Evolutionary conservation across 2,888 invertebrate species (phyloP).

Genomic region (Dusona sp.): DNA sequence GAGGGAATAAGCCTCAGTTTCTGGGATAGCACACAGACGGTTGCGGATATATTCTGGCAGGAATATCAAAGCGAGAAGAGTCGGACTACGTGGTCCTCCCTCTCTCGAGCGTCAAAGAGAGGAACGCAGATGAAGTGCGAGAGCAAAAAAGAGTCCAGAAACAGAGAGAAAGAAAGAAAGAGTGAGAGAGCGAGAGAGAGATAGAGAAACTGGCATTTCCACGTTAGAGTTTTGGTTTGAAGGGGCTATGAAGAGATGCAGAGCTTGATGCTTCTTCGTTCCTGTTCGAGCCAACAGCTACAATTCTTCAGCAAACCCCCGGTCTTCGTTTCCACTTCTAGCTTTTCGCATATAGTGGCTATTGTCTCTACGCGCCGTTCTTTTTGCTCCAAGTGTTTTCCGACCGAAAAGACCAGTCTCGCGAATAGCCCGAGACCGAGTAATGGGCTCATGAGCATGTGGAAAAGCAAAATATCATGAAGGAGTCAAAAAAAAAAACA

Average conservation of each 20-base stretch:
- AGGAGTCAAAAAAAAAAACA: neutral
- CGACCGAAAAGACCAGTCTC: neutral
- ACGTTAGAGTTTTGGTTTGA: constrained; percentile 73
- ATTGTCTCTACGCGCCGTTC: constrained; percentile 15
- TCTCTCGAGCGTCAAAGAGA: constrained; percentile 61
- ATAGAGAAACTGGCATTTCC: constrained; percentile 72
- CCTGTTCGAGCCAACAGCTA: constrained; percentile 31
- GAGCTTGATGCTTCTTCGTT: constrained; percentile 47
- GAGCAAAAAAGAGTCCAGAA: constrained; percentile 57
- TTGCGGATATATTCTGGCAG: constrained; percentile 81
- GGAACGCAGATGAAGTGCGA: constrained; percentile 63
- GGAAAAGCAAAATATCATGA: neutral
- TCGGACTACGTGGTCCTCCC: constrained; percentile 66
- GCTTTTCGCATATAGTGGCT: constrained; percentile 22
- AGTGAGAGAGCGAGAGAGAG: constrained; percentile 52
- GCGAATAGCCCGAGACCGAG: neutral
- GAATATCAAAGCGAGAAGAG: constrained; percentile 80
- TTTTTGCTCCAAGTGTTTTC: constrained; percentile 19
- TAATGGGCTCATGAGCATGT: neutral
- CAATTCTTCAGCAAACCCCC: constrained; percentile 36
- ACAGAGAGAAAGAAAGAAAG: constrained; percentile 20
- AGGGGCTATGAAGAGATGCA: constrained; percentile 24
- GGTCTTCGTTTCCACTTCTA: constrained; percentile 28
- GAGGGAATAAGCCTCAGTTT: constrained; percentile 12
- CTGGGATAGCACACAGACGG: constrained; percentile 38